phyloP scores from a whole-genome alignment of 2,888 invertebrate genomes.

The Mamestra brassicae region DNA sequence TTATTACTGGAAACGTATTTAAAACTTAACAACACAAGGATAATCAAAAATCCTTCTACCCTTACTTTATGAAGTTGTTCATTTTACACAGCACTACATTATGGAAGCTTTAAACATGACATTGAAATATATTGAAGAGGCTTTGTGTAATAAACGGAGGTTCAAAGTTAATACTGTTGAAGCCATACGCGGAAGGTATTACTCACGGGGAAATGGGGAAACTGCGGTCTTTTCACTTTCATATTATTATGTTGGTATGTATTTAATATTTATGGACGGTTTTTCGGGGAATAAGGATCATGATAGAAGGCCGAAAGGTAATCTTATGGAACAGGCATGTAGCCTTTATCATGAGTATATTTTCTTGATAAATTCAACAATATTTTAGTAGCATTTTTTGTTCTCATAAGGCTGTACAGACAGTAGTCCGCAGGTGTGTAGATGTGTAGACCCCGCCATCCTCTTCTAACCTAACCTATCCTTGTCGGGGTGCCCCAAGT shows the following conservation, averaged over 20 bases:
- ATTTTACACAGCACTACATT: constrained; percentile 11
- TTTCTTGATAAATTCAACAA: too few species aligned
- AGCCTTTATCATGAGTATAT: too few species aligned
- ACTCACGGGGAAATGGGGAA: not conserved
- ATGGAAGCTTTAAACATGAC: constrained; percentile 4
- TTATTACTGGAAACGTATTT: too few species aligned
- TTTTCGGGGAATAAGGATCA: not conserved
- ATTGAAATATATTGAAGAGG: constrained; percentile 5
- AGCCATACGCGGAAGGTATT: constrained; percentile 9
- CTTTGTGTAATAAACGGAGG: constrained; percentile 20
- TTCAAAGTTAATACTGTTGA: constrained; percentile 16
- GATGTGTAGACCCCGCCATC: too few species aligned
- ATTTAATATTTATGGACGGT: not conserved
- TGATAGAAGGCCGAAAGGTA: not conserved
- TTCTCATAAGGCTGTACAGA: too few species aligned
- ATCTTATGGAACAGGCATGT: too few species aligned
- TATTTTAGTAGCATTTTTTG: too few species aligned
- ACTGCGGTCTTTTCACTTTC: not conserved
- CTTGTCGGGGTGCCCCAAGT: too few species aligned
- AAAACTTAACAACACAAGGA: not conserved
- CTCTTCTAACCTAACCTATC: too few species aligned
- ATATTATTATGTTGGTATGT: not conserved
- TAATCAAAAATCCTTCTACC: not conserved
- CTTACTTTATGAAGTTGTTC: constrained; percentile 1
- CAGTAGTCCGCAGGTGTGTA: too few species aligned